Evolutionary conservation across 1,140 invertebrate species (phyloP), one percentile per base, ranked within the genome.

Genomic region (Chironomus striatipennis): DNA sequence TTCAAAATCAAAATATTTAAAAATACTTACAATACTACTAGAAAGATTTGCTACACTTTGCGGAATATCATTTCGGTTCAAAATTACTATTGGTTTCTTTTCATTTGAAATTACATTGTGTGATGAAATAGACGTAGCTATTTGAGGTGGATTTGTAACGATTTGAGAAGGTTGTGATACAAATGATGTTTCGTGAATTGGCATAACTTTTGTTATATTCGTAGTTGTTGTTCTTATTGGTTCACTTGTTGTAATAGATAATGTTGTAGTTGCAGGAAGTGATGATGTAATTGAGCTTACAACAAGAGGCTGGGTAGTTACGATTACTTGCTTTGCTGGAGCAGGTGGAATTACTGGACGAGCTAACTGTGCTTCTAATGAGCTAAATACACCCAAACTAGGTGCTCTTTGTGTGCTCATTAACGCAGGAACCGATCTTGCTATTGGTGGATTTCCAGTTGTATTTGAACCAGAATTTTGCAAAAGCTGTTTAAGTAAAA

Each of bases 401-500:
- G 88, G 86, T 0, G 88, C 86, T 73, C 87, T 83, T 80, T 85
- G 85, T n/a, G 77, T 79, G 4, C 79, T 77, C 42, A 78, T 82
- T 78, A 81, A 85, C 78, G 82, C 84, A 78, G 78, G 84, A 78
- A 76, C 83, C 78, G 78, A 83, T 79, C 76, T 75, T 73, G 79
- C 80, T 77, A 78, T 83, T 75, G 86, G 84, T 12, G 85, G 83
- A 75, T 84, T 84, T 77, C 80, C 83, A 18, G 81, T 81, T 47
- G 86, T 84, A 7, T 87, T 87, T 79, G 88, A 90, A 7, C 87
- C 91, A 9, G 91, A 93, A 77, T 94, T 96, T 81, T 96, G 93
- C 18, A 97, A 81, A 24, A 97, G 83, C 81, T 97, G 93, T 79
- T 97, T 97, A 18, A 97, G 81, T 17, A 97, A 81, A 9, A 95